phyloP scores from a whole-genome alignment of 1,140 invertebrate species.

The Cydia fagiglandana region DNA sequence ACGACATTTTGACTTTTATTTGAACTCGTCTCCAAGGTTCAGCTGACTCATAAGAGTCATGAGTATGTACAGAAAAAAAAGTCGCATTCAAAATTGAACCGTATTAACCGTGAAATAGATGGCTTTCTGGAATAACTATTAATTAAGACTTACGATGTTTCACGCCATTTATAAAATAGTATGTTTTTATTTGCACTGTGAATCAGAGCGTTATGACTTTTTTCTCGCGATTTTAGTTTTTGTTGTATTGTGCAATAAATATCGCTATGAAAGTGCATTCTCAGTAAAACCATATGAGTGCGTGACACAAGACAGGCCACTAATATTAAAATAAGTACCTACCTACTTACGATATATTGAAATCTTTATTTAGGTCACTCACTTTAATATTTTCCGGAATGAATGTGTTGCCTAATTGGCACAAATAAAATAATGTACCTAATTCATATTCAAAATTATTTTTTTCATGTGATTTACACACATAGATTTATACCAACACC shows the following conservation, averaged over 20 bases:
- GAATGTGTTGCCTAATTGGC: no score
- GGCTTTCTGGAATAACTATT: background rate
- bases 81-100: background rate
- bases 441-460: no score
- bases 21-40: background rate
- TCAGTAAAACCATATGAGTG: background rate
- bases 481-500: no score
- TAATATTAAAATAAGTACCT: background rate
- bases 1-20: background rate
- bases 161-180: background rate
- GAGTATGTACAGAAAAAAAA: background rate
- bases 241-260: background rate
- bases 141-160: background rate
- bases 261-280: background rate
- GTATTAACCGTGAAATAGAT: background rate
- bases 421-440: no score
- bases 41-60: background rate
- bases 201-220: conserved; percentile 1
- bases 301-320: background rate
- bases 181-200: background rate
- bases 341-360: background rate
- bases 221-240: background rate
- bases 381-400: no score
- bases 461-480: no score
- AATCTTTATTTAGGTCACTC: no score